Base-by-base conservation (phyloP, 1,140 invertebrate genomes). In the Cataglyphis hispanica region DNA sequence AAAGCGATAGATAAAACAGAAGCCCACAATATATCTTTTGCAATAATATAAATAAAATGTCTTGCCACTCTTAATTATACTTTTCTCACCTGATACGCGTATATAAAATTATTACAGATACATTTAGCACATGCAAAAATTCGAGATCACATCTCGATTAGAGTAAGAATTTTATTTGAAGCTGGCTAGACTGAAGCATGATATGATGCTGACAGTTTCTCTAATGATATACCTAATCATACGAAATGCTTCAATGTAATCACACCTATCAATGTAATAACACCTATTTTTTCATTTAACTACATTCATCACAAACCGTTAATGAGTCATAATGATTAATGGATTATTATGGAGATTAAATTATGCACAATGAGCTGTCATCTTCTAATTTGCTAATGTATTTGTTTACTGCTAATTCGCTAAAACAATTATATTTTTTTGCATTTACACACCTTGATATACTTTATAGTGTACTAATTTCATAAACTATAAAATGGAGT, bases 51-150 rank as follows among this genome's bases (percentile, higher is more conserved):
- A 58, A 8, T 37, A 43, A 60, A 46, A 63, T 11, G 6, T 61
- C 13, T 37, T 11, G 37, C 37, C 6, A 19, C 25, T 31, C 61
- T 67, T 25, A 40, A 22, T 46, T 25, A 40, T 2, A 31, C 31
- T 56, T 22, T 37, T 37, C n/a, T 64, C 16, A 4, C 61, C 16
- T 27, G 16, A 64, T 43, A 46, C 22, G 22, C 37, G 16, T 50
- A 50, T 40, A 25, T 19, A 19, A 27, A 43, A 34, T 78, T 40
- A 25, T 77, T 64, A 77, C 40, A 40, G 27, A 78, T 64, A 50
- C 6, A 34, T 66, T 34, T 40, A 64, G 43, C 76, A 78, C 76
- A 78, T 78, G 76, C 76, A 53, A 78, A 19, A 66, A 34, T 50
- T 64, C 60, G 27, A 43, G 31, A 37, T 66, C 43, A 46, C 43